Evolutionary conservation across 2,888 invertebrate genomes (phyloP).

Genomic region (Yponomeuta cagnagella): DNA sequence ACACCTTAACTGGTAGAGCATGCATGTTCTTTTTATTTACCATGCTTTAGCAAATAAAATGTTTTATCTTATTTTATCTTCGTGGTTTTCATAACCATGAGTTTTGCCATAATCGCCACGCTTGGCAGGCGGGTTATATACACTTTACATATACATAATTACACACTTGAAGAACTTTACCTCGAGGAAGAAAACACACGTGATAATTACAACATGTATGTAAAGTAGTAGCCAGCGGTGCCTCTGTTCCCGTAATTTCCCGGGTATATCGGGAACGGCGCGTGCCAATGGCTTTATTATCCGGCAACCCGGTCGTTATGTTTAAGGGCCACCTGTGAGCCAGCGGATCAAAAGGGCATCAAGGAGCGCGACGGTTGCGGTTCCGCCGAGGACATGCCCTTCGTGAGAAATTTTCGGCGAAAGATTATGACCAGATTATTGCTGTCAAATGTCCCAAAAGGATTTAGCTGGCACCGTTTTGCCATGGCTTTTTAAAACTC

Average conservation of each 20-base stretch:
- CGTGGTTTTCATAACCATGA: too few relatives aligned
- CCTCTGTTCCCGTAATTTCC: background rate
- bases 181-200: too few relatives aligned
- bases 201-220: too few relatives aligned
- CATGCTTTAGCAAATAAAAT: too few relatives aligned
- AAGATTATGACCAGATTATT: background rate
- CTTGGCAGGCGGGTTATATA: too few relatives aligned
- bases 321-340: conserved; percentile 48
- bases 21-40: too few relatives aligned
- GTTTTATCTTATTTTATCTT: too few relatives aligned
- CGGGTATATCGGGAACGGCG: conserved; percentile 20
- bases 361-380: background rate
- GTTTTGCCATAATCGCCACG: too few relatives aligned
- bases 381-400: background rate
- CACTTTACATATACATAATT: too few relatives aligned
- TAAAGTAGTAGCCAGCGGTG: background rate
- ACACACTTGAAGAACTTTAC: too few relatives aligned
- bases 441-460: background rate
- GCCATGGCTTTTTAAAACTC: background rate
- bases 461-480: background rate
- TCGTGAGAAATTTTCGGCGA: background rate
- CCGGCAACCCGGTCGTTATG: conserved; percentile 34
- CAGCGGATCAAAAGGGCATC: conserved; percentile 14
- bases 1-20: too few relatives aligned
- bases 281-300: conserved; percentile 52